phyloP scores from a whole-genome alignment of 2,113 vertebrate genomes.

The Eonycteris spelaea region DNA sequence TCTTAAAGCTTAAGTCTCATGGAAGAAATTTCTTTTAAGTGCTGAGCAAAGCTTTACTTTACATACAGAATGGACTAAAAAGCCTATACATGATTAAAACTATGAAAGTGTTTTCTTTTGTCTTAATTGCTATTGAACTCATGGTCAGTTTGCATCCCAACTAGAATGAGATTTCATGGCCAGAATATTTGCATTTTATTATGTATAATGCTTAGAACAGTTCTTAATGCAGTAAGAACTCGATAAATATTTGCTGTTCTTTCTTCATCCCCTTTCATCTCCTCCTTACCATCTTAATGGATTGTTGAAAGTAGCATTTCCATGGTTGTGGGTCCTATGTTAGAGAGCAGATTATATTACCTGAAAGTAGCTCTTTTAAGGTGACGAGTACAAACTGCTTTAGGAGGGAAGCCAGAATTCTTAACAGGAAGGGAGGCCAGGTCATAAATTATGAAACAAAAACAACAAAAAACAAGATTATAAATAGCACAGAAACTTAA shows the following conservation, averaged over 20 bases:
- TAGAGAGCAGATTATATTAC: neutral
- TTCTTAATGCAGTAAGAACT: neutral
- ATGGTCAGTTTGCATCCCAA: neutral
- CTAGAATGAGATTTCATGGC: neutral
- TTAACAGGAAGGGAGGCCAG: neutral
- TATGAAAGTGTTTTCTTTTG: neutral
- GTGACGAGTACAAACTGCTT: neutral
- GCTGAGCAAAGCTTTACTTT: neutral
- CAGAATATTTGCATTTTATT: neutral
- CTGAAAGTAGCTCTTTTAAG: neutral
- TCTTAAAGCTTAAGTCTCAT: neutral
- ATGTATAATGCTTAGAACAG: neutral
- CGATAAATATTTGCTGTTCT: neutral
- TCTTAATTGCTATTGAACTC: neutral
- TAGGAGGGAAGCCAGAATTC: neutral
- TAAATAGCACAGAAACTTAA: neutral
- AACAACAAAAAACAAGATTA: neutral
- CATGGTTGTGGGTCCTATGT: neutral
- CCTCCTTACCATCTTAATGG: neutral
- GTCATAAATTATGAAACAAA: neutral
- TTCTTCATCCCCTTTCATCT: neutral
- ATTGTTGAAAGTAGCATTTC: neutral
- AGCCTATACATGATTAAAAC: neutral
- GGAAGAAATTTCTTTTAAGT: neutral
- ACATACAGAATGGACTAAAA: neutral